phyloP scores from a whole-genome alignment of 2,888 invertebrate species.

The Campoletis raptor region DNA sequence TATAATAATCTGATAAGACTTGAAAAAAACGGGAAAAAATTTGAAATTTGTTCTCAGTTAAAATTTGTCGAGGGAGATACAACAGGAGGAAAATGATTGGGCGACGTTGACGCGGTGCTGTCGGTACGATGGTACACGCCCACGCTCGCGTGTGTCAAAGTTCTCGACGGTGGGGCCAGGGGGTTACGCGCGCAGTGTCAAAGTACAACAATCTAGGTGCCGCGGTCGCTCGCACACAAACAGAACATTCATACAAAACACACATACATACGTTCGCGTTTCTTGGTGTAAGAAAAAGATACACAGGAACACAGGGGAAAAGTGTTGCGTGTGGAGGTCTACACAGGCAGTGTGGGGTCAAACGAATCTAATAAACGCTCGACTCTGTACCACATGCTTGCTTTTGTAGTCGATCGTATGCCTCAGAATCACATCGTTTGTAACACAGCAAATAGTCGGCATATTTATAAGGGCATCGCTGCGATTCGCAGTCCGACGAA shows the following conservation, averaged over 20 bases:
- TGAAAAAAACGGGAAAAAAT: neutral
- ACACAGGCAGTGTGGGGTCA: slow-evolving; percentile 75
- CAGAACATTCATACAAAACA: neutral
- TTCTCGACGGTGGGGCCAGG: slow-evolving; percentile 87
- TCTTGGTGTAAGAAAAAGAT: slow-evolving; percentile 18
- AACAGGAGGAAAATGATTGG: neutral
- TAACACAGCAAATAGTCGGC: neutral
- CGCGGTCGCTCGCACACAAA: slow-evolving; percentile 63
- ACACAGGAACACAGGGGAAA: neutral
- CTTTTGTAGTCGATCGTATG: slow-evolving; percentile 34
- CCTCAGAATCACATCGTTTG: slow-evolving; percentile 8
- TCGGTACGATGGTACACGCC: slow-evolving; percentile 5
- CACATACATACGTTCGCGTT: neutral
- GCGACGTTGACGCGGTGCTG: neutral
- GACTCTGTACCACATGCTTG: slow-evolving; percentile 68
- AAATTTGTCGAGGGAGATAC: neutral
- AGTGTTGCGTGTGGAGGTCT: neutral
- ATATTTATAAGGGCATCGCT: neutral
- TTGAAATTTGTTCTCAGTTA: neutral
- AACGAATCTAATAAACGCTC: slow-evolving; percentile 79
- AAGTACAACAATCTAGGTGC: slow-evolving; percentile 74
- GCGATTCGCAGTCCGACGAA: neutral
- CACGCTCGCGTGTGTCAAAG: slow-evolving; percentile 47
- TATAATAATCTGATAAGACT: neutral
- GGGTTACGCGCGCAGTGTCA: slow-evolving; percentile 72